Conservation (phyloP, 2,888 invertebrate species). For the Troides aeacus region DNA sequence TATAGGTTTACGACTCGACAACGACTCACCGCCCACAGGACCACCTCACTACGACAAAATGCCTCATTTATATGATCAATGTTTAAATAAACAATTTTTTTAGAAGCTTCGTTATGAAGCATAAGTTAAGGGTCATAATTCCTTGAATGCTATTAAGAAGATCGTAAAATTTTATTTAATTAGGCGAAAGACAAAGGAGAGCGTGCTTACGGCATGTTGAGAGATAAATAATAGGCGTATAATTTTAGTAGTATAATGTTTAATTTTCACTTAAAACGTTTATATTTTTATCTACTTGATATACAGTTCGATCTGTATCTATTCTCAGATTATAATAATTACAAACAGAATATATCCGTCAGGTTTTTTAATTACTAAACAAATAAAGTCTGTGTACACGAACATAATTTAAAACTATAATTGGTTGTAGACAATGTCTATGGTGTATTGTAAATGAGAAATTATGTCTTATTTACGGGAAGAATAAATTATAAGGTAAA, state of each 20-base stretch:
- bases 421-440: no score
- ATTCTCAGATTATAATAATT: neutral
- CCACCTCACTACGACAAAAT: conserved; percentile 10
- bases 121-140: conserved; percentile 9
- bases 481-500: no score
- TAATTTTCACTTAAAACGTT: conserved; percentile 9
- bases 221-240: conserved; percentile 21
- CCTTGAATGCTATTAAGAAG: conserved; percentile 5
- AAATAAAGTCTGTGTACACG: neutral
- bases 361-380: neutral
- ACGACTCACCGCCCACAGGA: conserved; percentile 12
- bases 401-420: no score
- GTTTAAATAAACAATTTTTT: conserved; percentile 16
- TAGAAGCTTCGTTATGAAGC: conserved; percentile 1
- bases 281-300: conserved; percentile 1
- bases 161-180: conserved; percentile 26
- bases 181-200: conserved; percentile 21
- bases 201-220: conserved; percentile 4
- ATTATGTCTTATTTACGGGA: no score
- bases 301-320: conserved; percentile 1
- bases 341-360: neutral
- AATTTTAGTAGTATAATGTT: conserved; percentile 23
- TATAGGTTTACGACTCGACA: neutral
- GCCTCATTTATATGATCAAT: conserved; percentile 13
- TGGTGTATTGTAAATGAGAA: no score